A percentile compares a stretch with the other conserved stretches of the same genome.
Evolutionary conservation across 2,888 invertebrate species (phyloP).

Genomic region (Plagodis dolabraria): DNA sequence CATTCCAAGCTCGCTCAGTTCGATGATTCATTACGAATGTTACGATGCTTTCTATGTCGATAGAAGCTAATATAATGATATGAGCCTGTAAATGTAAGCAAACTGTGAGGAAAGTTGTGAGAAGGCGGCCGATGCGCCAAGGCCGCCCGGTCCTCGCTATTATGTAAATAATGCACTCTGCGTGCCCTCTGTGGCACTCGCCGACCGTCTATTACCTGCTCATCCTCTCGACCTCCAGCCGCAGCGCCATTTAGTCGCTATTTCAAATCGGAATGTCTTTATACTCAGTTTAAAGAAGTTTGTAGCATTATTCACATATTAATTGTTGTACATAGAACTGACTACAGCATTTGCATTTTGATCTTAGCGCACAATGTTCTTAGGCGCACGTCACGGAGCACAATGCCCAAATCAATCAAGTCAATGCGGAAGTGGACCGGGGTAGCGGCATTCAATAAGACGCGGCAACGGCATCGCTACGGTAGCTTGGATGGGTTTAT

Average conservation of each 20-base stretch:
- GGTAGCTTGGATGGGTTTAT: slow-evolving; percentile 25
- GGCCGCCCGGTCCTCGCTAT: slow-evolving; percentile 70
- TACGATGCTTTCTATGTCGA: slow-evolving; percentile 34
- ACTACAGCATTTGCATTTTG: too few relatives aligned
- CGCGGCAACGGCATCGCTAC: slow-evolving; percentile 5
- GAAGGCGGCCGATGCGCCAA: slow-evolving; percentile 59
- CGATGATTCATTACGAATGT: slow-evolving; percentile 48
- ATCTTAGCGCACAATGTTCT: slow-evolving; percentile 1
- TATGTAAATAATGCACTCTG: slow-evolving; percentile 72
- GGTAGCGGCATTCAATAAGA: slow-evolving; percentile 2
- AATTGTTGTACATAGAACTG: too few relatives aligned
- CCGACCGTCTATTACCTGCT: slow-evolving; percentile 44
- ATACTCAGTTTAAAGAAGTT: background rate
- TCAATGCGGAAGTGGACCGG: slow-evolving; percentile 18
- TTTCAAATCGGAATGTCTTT: slow-evolving; percentile 11
- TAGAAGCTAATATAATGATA: slow-evolving; percentile 43
- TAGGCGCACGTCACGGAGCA: slow-evolving; percentile 21
- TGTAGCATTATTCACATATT: background rate
- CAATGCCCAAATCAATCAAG: slow-evolving; percentile 24
- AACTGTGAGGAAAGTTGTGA: slow-evolving; percentile 42
- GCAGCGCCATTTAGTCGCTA: slow-evolving; percentile 17
- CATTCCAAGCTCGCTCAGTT: slow-evolving; percentile 30
- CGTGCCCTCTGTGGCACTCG: slow-evolving; percentile 48
- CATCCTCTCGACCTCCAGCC: slow-evolving; percentile 44
- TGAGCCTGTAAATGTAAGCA: slow-evolving; percentile 38